Evolutionary conservation across 2,888 invertebrate genomes (phyloP), one percentile per base, ranked within the genome.

Genomic region (Dimorphilus gyrociliatus): DNA sequence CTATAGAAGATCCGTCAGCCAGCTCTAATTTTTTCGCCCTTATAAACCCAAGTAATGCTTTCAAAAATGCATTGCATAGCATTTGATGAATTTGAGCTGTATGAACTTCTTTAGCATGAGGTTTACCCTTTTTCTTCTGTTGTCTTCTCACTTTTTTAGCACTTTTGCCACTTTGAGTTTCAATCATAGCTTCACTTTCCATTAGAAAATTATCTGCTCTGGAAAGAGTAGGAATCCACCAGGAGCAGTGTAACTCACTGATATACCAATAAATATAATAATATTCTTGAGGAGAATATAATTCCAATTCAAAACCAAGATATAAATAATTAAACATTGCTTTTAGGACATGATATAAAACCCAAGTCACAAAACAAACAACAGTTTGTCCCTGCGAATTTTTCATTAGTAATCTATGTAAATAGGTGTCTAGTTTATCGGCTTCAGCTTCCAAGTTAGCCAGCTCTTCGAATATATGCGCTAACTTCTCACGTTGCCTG

Each of bases 241-340:
- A 92, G 5, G 84, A 84, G 60, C 82, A 88, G 3, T 92, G 67
- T 59, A 86, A 81, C 66, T 92, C 90, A 62, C 85, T 84, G 16
- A 92, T 68, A 63, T 60, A 60, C 60, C 60, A 60, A 44, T 50
- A 94, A 45, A 92, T 80, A 57, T 88, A 90, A 48, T 86, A 78
- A 63, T 82, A 92, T 66, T 97, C 94, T 58, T 92, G 90, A 16
- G 80, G 76, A 35, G 86, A 84, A 64, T 92, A 94, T 19, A 97
- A 67, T 61, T 94, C 90, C 32, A 94, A 69, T 57, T 92, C 90
- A 48, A 97, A 81, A 1, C 92, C 92, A 15, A 86, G 78, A 45
- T 92, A 71, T 21, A 90, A 69, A 62, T 86, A 92, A 55, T 85
- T 78, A 48, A 86, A 78, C 85, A 92, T 90, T 25, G 51, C 51